Percentiles rank a stretch among this genome's conserved stretches.
These are phyloP conservation scores for Meandrina meandrites DNA, from an alignment of 92 coral and sea anemone species.

Conservation along the genomic window DNA sequence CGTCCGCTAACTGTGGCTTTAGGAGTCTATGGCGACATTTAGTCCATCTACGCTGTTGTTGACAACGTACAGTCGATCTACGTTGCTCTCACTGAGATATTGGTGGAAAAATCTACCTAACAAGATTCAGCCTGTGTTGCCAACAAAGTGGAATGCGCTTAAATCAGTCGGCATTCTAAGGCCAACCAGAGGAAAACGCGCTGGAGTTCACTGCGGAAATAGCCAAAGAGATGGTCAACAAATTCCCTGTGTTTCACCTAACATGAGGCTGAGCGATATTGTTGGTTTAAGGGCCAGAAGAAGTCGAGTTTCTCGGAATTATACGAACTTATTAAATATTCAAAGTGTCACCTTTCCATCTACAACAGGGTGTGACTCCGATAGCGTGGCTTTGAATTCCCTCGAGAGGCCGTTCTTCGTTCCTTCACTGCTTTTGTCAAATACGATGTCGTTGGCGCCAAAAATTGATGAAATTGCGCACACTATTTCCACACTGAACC, in stretches of 20 bases:
- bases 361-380: constrained; percentile 1
- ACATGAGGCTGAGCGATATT: constrained; percentile 10
- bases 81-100: constrained; percentile 4
- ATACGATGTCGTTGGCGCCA: constrained; percentile 46
- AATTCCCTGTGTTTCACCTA: constrained; percentile 24
- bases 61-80: constrained; percentile 12
- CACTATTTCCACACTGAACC: not conserved
- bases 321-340: constrained; percentile 48
- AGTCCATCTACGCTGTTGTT: no score
- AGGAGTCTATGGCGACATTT: no score
- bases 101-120: not conserved
- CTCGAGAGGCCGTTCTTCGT: constrained; percentile 24
- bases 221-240: constrained; percentile 18
- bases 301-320: constrained; percentile 14
- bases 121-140: no score
- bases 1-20: no score
- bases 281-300: constrained; percentile 27
- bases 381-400: constrained; percentile 31
- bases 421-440: constrained; percentile 27
- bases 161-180: constrained; percentile 3
- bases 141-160: not conserved
- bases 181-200: constrained; percentile 14
- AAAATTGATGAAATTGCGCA: constrained; percentile 43
- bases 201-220: not conserved
- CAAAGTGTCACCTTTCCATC: constrained; percentile 26